Evolutionary conservation across 2,888 invertebrate genomes (phyloP), one percentile per base, ranked within the genome.

Genomic region (Notocelia uddmanniana): DNA sequence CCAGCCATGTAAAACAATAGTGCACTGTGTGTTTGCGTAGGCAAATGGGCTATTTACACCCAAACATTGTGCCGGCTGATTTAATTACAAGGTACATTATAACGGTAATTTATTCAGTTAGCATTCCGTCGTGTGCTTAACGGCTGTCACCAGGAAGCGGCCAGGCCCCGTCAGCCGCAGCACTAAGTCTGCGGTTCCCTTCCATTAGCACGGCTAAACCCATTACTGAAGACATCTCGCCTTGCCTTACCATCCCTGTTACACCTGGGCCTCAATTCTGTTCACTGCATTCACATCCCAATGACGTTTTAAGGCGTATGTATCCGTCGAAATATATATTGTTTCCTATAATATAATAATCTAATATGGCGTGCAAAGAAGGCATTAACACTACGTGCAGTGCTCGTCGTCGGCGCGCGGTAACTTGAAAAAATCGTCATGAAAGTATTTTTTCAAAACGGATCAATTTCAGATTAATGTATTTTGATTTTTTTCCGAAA

Each of bases 191-290:
- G 91, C 85, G 91, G 91, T 89, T 83, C 80, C 78, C 83, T 87
- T 90, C 91, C 91, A 91, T 91, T 91, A 89, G 88, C 81, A 82
- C 78, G 82, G 84, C 82, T 87, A 86, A 89, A 89, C 83, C 87
- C 85, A 89, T 89, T 91, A 90, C 80, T 76, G 83, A 80, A 84
- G 83, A 86, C 84, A 82, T 84, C 83, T 85, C 70, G 69, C 68
- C 60, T 58, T 79, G 78, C 74, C 76, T 74, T 76, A 74, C 78
- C 68, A 60, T 50, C 45, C 63, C 50, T 26, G 58, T 26, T 23
- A 54, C n/a, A 45, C 45, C 45, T 45, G 45, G 45, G 8, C 45
- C n/a, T 45, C 45, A n/a, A n/a, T 45, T 45, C 45, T 6, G 45
- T 8, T 45, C 45, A 31, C n/a, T 6, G 5, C 45, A n/a, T 45